Percentiles rank a stretch among this genome's conserved stretches.
Conservation (phyloP, 1,140 invertebrate species). For the Chrysomallon squamiferum region DNA sequence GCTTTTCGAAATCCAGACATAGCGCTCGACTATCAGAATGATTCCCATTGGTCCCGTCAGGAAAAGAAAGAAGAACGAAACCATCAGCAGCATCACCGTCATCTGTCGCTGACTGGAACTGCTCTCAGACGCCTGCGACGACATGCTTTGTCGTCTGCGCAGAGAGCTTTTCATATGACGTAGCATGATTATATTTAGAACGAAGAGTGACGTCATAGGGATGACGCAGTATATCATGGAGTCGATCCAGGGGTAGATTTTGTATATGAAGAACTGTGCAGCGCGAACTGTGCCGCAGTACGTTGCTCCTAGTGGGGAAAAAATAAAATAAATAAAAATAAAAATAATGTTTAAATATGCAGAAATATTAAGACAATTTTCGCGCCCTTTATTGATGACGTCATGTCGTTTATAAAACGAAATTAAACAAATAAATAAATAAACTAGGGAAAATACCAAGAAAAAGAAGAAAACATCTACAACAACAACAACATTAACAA, state of each 20-base stretch:
- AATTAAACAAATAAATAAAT: too few species aligned
- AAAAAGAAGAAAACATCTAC: too few species aligned
- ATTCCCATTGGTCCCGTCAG: constrained; percentile 7
- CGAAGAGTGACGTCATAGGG: not conserved
- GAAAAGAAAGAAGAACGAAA: constrained; percentile 10
- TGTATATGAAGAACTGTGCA: constrained; percentile 4
- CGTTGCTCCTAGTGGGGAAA: not conserved
- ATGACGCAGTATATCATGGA: constrained; percentile 8
- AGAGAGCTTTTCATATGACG: not conserved
- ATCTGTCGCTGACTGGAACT: not conserved
- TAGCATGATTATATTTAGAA: constrained; percentile 7
- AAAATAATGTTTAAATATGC: too few species aligned
- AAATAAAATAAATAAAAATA: not conserved
- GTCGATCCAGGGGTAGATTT: constrained; percentile 16
- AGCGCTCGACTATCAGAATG: constrained; percentile 8
- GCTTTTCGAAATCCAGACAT: constrained; percentile 1
- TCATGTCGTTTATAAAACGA: too few species aligned
- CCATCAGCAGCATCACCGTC: constrained; percentile 11
- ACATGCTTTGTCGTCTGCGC: too few species aligned
- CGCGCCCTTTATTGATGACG: too few species aligned
- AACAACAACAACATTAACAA: too few species aligned
- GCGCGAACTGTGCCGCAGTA: not conserved
- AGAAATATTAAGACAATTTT: too few species aligned
- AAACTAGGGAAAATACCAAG: too few species aligned
- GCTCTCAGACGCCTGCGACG: not conserved